These are phyloP conservation scores for Brachypteracias leptosomus DNA, from an alignment of 2,113 vertebrate species.

Conservation along the genomic window DNA sequence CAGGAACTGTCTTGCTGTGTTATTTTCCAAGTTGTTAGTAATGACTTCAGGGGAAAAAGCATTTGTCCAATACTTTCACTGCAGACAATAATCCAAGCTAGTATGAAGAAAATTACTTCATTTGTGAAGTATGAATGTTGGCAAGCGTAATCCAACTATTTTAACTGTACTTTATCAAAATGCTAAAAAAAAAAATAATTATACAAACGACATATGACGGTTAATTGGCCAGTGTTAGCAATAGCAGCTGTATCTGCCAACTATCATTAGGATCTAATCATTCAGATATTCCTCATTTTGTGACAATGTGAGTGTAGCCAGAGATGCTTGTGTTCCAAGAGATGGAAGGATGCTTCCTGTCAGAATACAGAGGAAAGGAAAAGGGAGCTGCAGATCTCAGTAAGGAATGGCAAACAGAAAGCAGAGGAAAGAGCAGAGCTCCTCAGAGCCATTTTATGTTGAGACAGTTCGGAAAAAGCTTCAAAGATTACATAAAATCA, in stretches of 20 bases:
- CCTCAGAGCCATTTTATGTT: not conserved
- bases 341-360: not conserved
- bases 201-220: not conserved
- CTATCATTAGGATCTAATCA: not conserved
- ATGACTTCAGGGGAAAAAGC: not conserved
- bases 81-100: not conserved
- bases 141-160: not conserved
- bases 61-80: not conserved
- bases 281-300: not conserved
- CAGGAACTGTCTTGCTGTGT: not conserved
- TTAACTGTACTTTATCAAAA: not conserved
- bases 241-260: not conserved
- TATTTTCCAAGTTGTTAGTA: not conserved
- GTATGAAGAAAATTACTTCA: not conserved
- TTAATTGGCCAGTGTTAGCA: not conserved
- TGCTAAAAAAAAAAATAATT: not conserved
- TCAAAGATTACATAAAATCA: not conserved
- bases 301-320: accelerated
- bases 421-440: not conserved
- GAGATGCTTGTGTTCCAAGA: not conserved
- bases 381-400: not conserved
- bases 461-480: not conserved
- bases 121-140: not conserved
- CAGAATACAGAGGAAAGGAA: not conserved
- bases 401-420: not conserved